Evolutionary conservation across 2,888 invertebrate species (phyloP), one percentile per base, ranked within the genome.

Genomic region (Sussaba pulchella): DNA sequence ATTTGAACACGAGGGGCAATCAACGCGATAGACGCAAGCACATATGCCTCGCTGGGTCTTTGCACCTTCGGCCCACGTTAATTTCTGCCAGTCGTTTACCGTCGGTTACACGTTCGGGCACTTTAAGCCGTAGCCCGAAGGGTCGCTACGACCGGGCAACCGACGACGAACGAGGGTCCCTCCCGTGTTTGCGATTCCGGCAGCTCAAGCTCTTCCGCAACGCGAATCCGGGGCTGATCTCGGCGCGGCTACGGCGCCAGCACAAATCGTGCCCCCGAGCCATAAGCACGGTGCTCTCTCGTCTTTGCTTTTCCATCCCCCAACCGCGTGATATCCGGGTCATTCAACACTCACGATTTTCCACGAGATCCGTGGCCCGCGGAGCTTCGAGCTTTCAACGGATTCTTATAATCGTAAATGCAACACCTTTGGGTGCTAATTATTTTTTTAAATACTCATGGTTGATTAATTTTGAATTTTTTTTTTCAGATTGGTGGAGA

Each of bases 71-170:
- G 21, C 39, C 36, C 50, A 36, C 36, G 66, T 66, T 50, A 66
- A 66, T 66, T 66, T 66, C 14, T 66, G 21, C 50, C 17, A 24
- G 36, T n/a, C 17, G 31, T 66, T 50, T 47, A 66, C 36, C 10
- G 66, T 8, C 19, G 36, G 66, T 50, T 47, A 19, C 50, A 50
- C 50, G 50, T 66, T 50, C 66, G 26, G 63, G 36, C 73, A 74
- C 74, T 74, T 74, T 31, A 67, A 67, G 67, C 52, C 70, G 50
- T 74, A 66, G 64, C 78, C 64, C 45, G 50, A 70, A 64, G 69
- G 52, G 67, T 79, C 59, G 59, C 75, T 57, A 2, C 66, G 64
- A 66, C 52, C 41, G 45, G 41, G 74, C 14, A 41, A 39, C 41
- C 24, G 14, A 19, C 52, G 19, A 50, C 50, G 66, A 50, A 50